Conservation (phyloP, 2,797 vertebrate species). For the Cryptoprocta ferox region DNA sequence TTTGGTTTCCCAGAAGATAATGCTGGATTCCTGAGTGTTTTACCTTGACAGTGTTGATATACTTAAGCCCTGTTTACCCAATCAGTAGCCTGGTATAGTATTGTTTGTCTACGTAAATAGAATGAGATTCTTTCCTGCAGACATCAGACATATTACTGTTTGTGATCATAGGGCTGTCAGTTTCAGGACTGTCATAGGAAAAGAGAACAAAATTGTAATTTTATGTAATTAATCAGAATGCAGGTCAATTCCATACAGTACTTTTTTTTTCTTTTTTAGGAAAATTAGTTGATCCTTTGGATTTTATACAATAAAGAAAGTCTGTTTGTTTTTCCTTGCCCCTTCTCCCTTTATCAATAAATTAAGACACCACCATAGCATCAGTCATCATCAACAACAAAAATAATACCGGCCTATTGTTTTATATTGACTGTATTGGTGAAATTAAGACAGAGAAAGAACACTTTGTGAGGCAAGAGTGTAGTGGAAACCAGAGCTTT, state of each 20-base stretch:
- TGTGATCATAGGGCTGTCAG: not conserved
- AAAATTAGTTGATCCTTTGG: not conserved
- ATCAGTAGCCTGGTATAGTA: not conserved
- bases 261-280: not conserved
- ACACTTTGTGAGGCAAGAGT: not conserved
- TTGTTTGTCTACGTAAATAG: constrained; percentile 32
- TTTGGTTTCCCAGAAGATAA: constrained; percentile 2
- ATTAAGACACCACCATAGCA: not conserved
- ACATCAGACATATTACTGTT: not conserved
- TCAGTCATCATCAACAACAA: not conserved
- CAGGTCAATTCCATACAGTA: not conserved
- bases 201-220: constrained; percentile 37
- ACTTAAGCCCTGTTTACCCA: not conserved
- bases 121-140: not conserved
- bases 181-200: not conserved
- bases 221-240: not conserved
- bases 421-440: not conserved
- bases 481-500: not conserved
- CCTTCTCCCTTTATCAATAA: not conserved
- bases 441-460: not conserved
- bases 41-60: not conserved
- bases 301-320: constrained; percentile 7
- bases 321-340: not conserved
- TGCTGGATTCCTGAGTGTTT: not conserved
- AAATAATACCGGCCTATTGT: not conserved